phyloP scores from a whole-genome alignment of 2,888 invertebrate genomes.

The Melanotus villosus region DNA sequence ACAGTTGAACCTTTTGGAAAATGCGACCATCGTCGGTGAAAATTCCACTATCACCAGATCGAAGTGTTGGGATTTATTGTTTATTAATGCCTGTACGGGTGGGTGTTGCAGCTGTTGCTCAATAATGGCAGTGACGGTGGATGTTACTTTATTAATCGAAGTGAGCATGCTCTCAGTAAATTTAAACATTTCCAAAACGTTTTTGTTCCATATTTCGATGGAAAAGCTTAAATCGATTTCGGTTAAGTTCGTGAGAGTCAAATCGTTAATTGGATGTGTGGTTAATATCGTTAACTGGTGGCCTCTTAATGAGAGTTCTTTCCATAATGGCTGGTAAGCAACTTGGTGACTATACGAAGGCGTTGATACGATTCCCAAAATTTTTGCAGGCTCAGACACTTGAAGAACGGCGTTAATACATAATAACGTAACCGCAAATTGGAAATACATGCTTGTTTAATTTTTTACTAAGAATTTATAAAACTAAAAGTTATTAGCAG shows the following conservation, averaged over 20 bases:
- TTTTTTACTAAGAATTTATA: too few species aligned
- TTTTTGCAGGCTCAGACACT: too few species aligned
- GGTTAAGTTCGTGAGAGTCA: slow-evolving; percentile 62
- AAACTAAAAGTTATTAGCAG: too few species aligned
- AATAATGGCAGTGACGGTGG: too few species aligned
- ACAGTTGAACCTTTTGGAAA: slow-evolving; percentile 5
- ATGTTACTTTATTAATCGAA: not conserved
- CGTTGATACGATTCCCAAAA: slow-evolving; percentile 56
- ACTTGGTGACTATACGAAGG: slow-evolving; percentile 70
- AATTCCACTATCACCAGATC: slow-evolving; percentile 73
- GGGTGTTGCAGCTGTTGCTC: slow-evolving; percentile 35
- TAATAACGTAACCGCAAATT: too few species aligned
- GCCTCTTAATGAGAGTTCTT: slow-evolving; percentile 66
- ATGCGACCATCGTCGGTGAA: slow-evolving; percentile 49
- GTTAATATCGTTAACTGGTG: slow-evolving; percentile 69
- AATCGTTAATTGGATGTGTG: slow-evolving; percentile 65
- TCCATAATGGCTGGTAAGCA: slow-evolving; percentile 66
- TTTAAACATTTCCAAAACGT: not conserved
- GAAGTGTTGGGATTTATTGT: slow-evolving; percentile 66
- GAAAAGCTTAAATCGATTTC: slow-evolving; percentile 65
- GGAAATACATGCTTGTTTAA: too few species aligned
- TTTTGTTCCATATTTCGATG: too few species aligned
- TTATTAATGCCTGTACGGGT: slow-evolving; percentile 27
- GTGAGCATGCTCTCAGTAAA: not conserved
- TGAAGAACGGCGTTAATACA: too few species aligned